Percentiles rank a stretch among this genome's conserved stretches.
Conservation (phyloP, 2,113 vertebrate species). For the Sturnira hondurensis region DNA sequence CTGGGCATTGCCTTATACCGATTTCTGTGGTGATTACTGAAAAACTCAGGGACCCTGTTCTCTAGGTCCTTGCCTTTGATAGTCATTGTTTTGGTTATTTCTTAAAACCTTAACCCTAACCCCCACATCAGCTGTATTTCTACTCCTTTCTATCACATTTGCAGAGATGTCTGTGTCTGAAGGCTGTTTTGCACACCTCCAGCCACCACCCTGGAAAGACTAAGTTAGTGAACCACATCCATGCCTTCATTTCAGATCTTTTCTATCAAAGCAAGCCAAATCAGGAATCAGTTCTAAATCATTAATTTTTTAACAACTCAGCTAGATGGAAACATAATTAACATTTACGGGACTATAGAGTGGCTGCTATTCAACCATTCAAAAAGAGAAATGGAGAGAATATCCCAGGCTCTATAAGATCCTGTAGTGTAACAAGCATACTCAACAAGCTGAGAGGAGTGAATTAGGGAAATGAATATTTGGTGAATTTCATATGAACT, state of each 20-base stretch:
- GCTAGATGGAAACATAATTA: slow-evolving; percentile 31
- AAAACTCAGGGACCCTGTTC: background rate
- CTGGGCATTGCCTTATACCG: background rate
- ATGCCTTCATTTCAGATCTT: background rate
- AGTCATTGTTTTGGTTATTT: background rate
- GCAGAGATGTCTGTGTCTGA: background rate
- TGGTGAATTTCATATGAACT: slow-evolving; percentile 11
- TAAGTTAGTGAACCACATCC: background rate
- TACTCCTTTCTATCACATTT: background rate
- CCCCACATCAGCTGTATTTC: background rate
- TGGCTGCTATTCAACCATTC: background rate
- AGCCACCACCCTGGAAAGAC: background rate
- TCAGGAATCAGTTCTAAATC: background rate
- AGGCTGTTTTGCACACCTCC: background rate
- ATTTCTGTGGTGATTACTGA: background rate
- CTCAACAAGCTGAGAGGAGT: background rate
- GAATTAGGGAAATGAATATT: background rate
- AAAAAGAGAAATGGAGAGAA: slow-evolving; percentile 36
- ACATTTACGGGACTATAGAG: slow-evolving; percentile 28
- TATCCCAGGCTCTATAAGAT: background rate
- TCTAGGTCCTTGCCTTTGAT: background rate
- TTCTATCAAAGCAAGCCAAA: background rate
- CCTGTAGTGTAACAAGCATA: background rate
- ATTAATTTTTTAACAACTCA: slow-evolving; percentile 34
- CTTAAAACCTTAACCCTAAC: background rate